phyloP scores from a whole-genome alignment of 2,113 vertebrate genomes.

The Bubo blakistoni region DNA sequence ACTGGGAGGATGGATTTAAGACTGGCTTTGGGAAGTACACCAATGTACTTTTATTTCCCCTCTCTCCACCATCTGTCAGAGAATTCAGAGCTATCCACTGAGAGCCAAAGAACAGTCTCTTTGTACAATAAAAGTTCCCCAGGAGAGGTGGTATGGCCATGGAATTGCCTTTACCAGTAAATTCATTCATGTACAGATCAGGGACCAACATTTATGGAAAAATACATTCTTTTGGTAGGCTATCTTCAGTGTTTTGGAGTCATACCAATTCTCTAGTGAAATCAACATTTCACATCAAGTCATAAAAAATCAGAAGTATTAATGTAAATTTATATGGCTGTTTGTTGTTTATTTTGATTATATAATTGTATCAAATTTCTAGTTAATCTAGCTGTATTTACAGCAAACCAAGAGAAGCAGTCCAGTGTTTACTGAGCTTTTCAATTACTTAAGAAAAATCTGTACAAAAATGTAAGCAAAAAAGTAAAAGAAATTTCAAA shows the following conservation, averaged over 20 bases:
- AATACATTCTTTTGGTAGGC: neutral
- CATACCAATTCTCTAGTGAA: neutral
- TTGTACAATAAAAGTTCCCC: neutral
- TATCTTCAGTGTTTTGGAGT: neutral
- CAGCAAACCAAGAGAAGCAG: neutral
- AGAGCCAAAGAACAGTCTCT: neutral
- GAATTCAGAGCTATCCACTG: neutral
- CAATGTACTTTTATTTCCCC: neutral
- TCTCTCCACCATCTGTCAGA: fast-evolving
- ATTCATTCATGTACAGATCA: neutral
- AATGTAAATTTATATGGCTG: neutral
- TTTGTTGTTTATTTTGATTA: neutral
- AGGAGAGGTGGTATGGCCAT: neutral
- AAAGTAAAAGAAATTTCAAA: neutral
- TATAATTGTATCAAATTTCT: neutral
- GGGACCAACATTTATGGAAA: neutral
- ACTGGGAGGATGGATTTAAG: neutral
- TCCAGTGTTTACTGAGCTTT: neutral
- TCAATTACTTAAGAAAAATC: neutral
- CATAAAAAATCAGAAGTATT: neutral
- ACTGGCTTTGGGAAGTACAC: neutral
- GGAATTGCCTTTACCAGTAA: neutral
- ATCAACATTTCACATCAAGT: neutral
- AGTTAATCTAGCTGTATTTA: neutral
- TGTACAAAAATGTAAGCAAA: neutral